Evolutionary conservation across 2,797 vertebrate species (phyloP), one percentile per base, ranked within the genome.

Genomic region (Nyctibius grandis): DNA sequence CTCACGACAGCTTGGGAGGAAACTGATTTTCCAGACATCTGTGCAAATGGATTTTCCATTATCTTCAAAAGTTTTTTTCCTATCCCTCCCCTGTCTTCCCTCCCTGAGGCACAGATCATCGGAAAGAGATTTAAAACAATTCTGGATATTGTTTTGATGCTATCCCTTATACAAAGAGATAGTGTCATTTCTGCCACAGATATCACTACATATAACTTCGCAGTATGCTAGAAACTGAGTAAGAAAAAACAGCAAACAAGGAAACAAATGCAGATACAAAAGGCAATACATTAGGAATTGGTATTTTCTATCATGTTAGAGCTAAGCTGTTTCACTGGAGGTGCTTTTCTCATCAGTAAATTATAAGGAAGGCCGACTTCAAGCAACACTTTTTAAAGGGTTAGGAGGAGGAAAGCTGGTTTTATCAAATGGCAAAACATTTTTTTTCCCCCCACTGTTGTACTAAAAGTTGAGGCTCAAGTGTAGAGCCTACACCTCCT

Each of bases 1-100:
- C 77, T 87, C 94, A 91, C 11, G 3, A 80, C 88, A 85, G 78
- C 48, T 40, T 91, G 47, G 40, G 57, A 90, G 72, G 84, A 97
- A 95, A 89, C 33, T 45, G 73, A 88, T 91, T 97, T 97, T 96
- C 70, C 92, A 97, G 97, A 90, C 86, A 84, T 79, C 80, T 87
- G 47, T 83, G 60, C 56, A 92, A 96, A 95, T 95, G 61, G 68
- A 68, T 91, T 95, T 95, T 92, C 84, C 90, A 84, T 88, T 82
- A 78, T 97, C 53, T 84, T 93, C 79, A 88, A 78, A 94, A 91
- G 63, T 51, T 86, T 89, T 94, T 94, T 64, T 92, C 44, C 48
- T 80, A 15, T 26, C 16, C 54, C 28, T 80, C 48, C 44, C 26
- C 33, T 72, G 26, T 88, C 57, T 88, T 80, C 59, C 48, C 19